Evolutionary conservation across 2,797 vertebrate genomes (phyloP).

Genomic region (Poliocrania exsul): DNA sequence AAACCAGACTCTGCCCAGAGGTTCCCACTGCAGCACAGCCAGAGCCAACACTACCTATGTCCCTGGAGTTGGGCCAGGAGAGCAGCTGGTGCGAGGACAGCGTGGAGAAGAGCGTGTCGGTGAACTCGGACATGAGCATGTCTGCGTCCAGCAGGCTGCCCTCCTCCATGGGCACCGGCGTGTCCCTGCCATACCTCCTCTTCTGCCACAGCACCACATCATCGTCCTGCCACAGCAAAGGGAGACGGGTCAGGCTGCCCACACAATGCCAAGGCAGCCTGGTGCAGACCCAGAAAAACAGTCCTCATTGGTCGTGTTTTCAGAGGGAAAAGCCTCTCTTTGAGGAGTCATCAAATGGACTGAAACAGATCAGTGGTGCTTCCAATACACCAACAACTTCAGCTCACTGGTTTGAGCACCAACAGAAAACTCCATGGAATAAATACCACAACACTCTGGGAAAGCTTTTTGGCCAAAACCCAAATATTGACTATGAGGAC

Average conservation of each 20-base stretch:
- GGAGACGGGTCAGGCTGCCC: background rate
- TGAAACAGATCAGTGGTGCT: background rate
- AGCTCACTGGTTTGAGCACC: background rate
- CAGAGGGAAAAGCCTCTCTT: background rate
- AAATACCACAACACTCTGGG: background rate
- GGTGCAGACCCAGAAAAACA: background rate
- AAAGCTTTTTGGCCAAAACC: background rate
- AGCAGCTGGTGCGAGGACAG: constrained; percentile 91
- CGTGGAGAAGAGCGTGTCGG: constrained; percentile 95
- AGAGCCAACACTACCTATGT: constrained; percentile 84
- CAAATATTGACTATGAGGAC: background rate
- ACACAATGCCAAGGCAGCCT: background rate
- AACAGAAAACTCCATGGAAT: background rate
- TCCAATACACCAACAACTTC: background rate
- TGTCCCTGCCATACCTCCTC: constrained; percentile 79
- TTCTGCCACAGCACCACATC: constrained; percentile 81
- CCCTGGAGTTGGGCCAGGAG: constrained; percentile 91
- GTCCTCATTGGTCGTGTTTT: background rate
- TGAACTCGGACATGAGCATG: constrained; percentile 96
- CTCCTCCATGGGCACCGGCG: constrained; percentile 94
- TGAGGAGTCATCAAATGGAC: background rate
- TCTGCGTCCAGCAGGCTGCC: constrained; percentile 93
- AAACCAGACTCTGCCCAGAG: background rate
- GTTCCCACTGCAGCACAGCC: background rate
- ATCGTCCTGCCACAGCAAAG: constrained; percentile 84